These are phyloP conservation scores for Drosophila obscura DNA, from an alignment of 1,140 invertebrate species.

Conservation along the genomic window DNA sequence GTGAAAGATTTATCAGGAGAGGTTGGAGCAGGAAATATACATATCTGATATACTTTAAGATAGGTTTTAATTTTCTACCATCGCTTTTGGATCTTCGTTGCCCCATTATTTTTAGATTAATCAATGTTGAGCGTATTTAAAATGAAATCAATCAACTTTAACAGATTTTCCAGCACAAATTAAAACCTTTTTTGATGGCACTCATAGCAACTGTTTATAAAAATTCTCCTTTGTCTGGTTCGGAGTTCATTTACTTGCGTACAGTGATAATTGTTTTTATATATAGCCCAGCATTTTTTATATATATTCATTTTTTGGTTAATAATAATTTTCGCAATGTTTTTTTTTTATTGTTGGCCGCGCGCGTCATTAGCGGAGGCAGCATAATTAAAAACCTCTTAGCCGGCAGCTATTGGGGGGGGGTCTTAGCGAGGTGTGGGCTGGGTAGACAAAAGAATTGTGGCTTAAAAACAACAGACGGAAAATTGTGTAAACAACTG, in stretches of 20 bases:
- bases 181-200: slow-evolving; percentile 8
- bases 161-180: slow-evolving; percentile 4
- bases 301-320: slow-evolving; percentile 36
- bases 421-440: not conserved
- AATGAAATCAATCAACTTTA: slow-evolving; percentile 3
- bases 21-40: not conserved
- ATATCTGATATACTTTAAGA: slow-evolving; percentile 4
- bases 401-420: slow-evolving; percentile 10
- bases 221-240: slow-evolving; percentile 41
- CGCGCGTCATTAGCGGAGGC: slow-evolving; percentile 55
- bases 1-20: not conserved
- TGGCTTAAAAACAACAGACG: slow-evolving; percentile 48
- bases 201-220: slow-evolving; percentile 64
- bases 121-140: not conserved
- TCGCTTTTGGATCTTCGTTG: not conserved
- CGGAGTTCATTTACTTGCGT: slow-evolving; percentile 63
- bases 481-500: slow-evolving; percentile 37
- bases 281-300: slow-evolving; percentile 39
- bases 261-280: slow-evolving; percentile 66
- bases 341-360: slow-evolving; percentile 23
- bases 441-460: slow-evolving; percentile 69
- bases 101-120: slow-evolving; percentile 1
- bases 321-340: slow-evolving; percentile 57
- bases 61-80: not conserved
- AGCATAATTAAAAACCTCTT: slow-evolving; percentile 76